Evolutionary conservation across 1,140 invertebrate genomes (phyloP).

Genomic region (Aethina tumida): DNA sequence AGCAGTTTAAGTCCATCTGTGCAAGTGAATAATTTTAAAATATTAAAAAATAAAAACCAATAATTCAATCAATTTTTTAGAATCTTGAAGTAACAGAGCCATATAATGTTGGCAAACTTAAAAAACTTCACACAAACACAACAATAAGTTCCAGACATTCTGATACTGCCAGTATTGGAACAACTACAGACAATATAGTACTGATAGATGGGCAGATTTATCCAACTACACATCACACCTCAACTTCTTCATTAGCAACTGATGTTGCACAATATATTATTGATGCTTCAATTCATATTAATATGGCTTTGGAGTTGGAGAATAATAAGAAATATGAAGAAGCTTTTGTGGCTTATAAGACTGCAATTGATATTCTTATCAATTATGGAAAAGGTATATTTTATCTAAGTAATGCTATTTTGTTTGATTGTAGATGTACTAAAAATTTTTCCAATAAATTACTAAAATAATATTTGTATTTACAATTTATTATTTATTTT

Average conservation of each 20-base stretch:
- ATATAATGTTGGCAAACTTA: constrained; percentile 8
- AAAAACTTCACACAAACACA: constrained; percentile 18
- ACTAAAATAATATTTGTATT: too few species aligned
- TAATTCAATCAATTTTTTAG: background rate
- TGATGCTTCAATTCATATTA: constrained; percentile 26
- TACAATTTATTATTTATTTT: too few species aligned
- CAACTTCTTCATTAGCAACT: constrained; percentile 7
- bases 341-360: constrained; percentile 38
- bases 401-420: background rate
- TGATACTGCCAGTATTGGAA: constrained; percentile 15
- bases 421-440: background rate
- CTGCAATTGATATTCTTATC: constrained; percentile 38
- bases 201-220: constrained; percentile 15
- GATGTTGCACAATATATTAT: constrained; percentile 24
- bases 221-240: constrained; percentile 13
- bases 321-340: constrained; percentile 36
- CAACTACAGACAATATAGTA: constrained; percentile 12
- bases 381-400: constrained; percentile 33
- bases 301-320: constrained; percentile 27
- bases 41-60: background rate
- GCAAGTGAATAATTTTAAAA: constrained; percentile 12
- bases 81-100: constrained; percentile 1
- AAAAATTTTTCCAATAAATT: too few species aligned
- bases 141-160: constrained; percentile 21
- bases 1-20: constrained; percentile 20